Evolutionary conservation across 2,888 invertebrate species (phyloP), one percentile per base, ranked within the genome.

Genomic region (Callyntrura guangdongensis): DNA sequence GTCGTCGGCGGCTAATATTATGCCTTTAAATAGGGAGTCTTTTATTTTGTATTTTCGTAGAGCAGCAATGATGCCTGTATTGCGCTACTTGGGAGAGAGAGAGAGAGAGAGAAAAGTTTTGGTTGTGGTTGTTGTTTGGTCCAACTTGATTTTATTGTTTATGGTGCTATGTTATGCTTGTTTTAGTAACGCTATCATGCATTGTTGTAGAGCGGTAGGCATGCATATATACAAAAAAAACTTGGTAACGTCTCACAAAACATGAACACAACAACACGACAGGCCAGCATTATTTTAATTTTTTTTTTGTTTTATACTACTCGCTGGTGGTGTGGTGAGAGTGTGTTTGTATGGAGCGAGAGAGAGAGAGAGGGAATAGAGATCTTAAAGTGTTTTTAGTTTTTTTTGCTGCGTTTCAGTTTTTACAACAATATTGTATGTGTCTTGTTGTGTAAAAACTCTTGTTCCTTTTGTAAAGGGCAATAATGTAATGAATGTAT

Each of bases 61-160:
- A n/a, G n/a, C n/a, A n/a, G 64, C 22, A 53, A 9, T 36, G 6
- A 36, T 36, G 36, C 36, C 2, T 53, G 12, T 14, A 53, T 53
- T 53, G 11, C 53, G 12, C 53, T 14, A 14, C 9, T 53, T 59
- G 59, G 6, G 14, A 59, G 59, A 59, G 59, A 59, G 59, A 59
- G 59, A 17, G 17, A 59, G 17, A 17, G 64, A 36, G 14, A 53
- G 12, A 53, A 11, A 14, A 53, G 11, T 53, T 53, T 53, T 53
- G 53, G 36, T 69, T 69, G 69, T 77, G 53, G 53, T 53, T 69
- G 53, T 53, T 69, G 27, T 69, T 72, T 84, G 59, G 72, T 74
- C 74, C 36, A 56, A 74, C 85, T 59, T 85, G 85, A 85, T 85
- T 85, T 85, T 22, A 85, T 85, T 85, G 85, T 85, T 85, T 85